Conservation (phyloP, 2,888 invertebrate species). For the Cephus pygmeus region DNA sequence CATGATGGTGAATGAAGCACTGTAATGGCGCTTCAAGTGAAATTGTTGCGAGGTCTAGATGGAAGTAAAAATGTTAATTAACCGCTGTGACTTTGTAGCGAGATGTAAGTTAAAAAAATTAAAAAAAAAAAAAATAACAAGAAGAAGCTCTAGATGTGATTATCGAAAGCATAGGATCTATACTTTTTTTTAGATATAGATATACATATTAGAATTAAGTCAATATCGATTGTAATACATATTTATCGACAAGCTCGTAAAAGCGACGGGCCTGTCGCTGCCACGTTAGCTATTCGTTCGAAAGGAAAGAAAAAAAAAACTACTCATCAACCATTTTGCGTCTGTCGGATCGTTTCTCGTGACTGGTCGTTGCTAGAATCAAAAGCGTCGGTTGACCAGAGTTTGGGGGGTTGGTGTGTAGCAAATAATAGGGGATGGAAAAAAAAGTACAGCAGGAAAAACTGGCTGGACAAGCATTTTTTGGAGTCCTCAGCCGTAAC, state of each 20-base stretch:
- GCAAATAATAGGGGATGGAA: neutral
- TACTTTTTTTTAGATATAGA: slow-evolving; percentile 4
- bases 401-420: neutral
- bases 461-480: neutral
- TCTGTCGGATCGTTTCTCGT: neutral
- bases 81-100: slow-evolving; percentile 19
- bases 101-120: slow-evolving; percentile 12
- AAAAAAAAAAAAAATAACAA: neutral
- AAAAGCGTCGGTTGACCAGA: neutral
- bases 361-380: neutral
- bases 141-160: slow-evolving; percentile 14
- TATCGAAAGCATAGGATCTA: slow-evolving; percentile 1
- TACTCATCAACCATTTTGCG: neutral
- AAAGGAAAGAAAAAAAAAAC: neutral
- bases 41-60: neutral
- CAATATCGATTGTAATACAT: slow-evolving; percentile 2
- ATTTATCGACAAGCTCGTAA: neutral
- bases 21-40: neutral
- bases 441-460: neutral
- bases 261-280: neutral
- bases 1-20: neutral
- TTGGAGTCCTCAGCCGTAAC: neutral
- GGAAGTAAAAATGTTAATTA: slow-evolving; percentile 18
- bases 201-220: neutral
- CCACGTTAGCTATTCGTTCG: neutral